phyloP scores from a whole-genome alignment of 2,888 invertebrate genomes.

The Cantharis lateralis region DNA sequence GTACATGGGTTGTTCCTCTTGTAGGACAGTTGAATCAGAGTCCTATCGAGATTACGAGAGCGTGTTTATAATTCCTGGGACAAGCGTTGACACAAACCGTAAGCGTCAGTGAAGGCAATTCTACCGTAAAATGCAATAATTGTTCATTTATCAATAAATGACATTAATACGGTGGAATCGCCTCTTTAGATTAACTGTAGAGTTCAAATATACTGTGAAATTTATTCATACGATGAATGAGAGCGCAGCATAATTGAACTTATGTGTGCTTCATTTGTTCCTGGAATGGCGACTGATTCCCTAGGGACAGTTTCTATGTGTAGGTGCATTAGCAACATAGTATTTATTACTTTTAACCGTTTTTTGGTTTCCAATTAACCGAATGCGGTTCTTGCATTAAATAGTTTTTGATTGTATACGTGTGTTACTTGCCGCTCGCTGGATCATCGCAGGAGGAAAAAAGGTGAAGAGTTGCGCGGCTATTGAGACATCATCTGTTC shows the following conservation, averaged over 20 bases:
- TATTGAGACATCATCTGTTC: constrained; percentile 52
- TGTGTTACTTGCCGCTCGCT: constrained; percentile 56
- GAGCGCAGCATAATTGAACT: constrained; percentile 45
- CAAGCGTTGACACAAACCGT: constrained; percentile 68
- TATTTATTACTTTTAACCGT: constrained; percentile 19
- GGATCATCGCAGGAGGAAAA: constrained; percentile 64
- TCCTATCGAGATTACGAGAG: constrained; percentile 74
- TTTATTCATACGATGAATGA: constrained; percentile 13
- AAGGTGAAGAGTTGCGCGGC: constrained; percentile 66
- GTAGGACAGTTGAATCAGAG: constrained; percentile 63
- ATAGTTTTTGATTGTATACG: constrained; percentile 56
- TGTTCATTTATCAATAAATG: background rate
- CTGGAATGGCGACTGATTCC: constrained; percentile 54
- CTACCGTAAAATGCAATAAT: constrained; percentile 52
- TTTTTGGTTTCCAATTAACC: constrained; percentile 39
- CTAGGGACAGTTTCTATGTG: constrained; percentile 52
- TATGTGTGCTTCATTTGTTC: constrained; percentile 58
- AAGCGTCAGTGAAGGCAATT: constrained; percentile 53
- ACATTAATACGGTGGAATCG: constrained; percentile 45
- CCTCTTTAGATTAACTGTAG: constrained; percentile 48
- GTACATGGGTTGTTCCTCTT: constrained; percentile 45
- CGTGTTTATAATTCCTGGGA: constrained; percentile 74
- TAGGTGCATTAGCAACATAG: constrained; percentile 48
- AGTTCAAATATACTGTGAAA: constrained; percentile 45
- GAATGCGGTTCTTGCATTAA: constrained; percentile 51